phyloP scores from a whole-genome alignment of 2,797 vertebrate species.

The Trachops cirrhosus region DNA sequence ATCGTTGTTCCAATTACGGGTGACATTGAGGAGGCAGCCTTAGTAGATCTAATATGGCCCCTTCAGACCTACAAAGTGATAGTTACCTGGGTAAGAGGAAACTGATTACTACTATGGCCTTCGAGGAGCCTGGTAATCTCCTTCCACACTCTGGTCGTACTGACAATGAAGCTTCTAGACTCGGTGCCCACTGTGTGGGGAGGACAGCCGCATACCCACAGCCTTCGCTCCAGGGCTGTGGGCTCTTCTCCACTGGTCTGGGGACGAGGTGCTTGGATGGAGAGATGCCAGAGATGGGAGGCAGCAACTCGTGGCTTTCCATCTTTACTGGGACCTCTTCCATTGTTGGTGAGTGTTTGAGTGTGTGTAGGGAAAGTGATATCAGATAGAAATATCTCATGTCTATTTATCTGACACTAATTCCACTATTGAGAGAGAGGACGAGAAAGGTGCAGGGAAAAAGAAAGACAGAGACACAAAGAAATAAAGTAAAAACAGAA shows the following conservation, averaged over 20 bases:
- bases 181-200: rapidly evolving
- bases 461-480: neutral
- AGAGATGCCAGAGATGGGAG: neutral
- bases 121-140: neutral
- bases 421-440: neutral
- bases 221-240: neutral
- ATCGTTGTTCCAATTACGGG: too few species aligned
- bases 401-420: neutral
- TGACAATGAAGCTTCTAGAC: neutral
- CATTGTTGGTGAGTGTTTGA: neutral
- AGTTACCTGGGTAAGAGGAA: neutral
- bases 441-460: too few species aligned
- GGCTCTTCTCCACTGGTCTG: neutral
- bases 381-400: neutral
- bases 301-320: neutral
- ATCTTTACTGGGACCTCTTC: neutral
- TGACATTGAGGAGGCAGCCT: neutral
- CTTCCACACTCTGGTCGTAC: neutral
- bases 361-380: neutral
- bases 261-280: neutral
- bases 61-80: neutral
- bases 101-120: neutral
- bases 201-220: rapidly evolving
- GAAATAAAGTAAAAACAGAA: neutral
- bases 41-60: neutral